Base-by-base conservation (phyloP, 2,888 invertebrate genomes). In the Eucera pruinosa region DNA sequence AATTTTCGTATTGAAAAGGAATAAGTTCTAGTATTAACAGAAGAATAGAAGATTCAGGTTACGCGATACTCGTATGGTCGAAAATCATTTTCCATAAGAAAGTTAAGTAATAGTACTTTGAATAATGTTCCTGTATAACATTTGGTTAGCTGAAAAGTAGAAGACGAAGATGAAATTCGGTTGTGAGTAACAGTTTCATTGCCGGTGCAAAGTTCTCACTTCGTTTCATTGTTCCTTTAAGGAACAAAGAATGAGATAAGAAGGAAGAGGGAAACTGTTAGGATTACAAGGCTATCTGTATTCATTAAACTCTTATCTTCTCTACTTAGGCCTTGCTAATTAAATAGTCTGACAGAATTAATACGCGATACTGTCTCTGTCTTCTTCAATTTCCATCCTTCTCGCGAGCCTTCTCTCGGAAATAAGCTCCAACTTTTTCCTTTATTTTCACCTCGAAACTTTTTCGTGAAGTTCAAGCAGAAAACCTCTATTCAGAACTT, bases 211-310 rank as follows among this genome's bases (percentile, higher is more conserved):
- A 48, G 27, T 41, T 74, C 6, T 60, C 54, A 60, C 41, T 43
- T 47, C 41, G 57, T 60, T 30, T 39, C 47, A 60, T 66, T 75
- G 58, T 67, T 75, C 75, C 9, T 47, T 48, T 9, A 50, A 54
- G 41, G 60, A 47, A 66, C 66, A 52, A 64, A 66, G 47, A 25
- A 27, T 39, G 11, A 39, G 61, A 67, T 61, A 61, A 67, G 75
- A 61, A 23, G 48, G 18, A 50, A 36, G 61, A 50, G 33, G 67
- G 43, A 43, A 61, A 75, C 60, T 75, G 74, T 75, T 55, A 57
- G 55, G 55, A 75, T 75, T 75, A 76, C 67, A 76, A 55, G 76
- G 45, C 76, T 67, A 70, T 77, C 77, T 78, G 69, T 77, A 69
- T 64, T 77, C 69, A 78, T 78, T 77, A 69, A 78, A 64, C 58